Conservation (phyloP, 2,113 vertebrate genomes). For the Macrotis lagotis region DNA sequence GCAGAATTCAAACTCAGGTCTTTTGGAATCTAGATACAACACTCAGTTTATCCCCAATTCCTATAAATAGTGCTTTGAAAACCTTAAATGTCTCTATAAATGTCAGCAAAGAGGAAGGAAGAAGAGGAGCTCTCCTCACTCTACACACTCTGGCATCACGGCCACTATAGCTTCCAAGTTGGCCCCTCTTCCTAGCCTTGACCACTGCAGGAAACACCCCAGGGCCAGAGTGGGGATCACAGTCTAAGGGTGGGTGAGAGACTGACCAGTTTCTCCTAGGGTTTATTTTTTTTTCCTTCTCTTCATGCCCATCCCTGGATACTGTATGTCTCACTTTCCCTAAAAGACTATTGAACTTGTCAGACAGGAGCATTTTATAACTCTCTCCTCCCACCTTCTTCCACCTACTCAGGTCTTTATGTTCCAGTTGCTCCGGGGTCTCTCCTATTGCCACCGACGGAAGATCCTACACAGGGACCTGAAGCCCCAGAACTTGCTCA, state of each 20-base stretch:
- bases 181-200: not conserved
- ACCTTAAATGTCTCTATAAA: not conserved
- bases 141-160: not conserved
- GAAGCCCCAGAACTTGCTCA: constrained; percentile 97
- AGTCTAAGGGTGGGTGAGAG: not conserved
- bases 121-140: not conserved
- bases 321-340: not conserved
- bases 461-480: constrained; percentile 98
- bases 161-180: not conserved
- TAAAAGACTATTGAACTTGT: not conserved
- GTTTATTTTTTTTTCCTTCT: not conserved
- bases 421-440: constrained; percentile 96
- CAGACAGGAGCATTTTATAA: not conserved
- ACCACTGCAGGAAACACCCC: not conserved
- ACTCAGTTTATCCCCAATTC: not conserved
- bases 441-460: constrained; percentile 94
- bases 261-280: not conserved
- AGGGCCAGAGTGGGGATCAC: not conserved
- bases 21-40: not conserved
- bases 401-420: constrained; percentile 91
- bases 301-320: not conserved
- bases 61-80: not conserved
- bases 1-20: not conserved
- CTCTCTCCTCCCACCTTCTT: not conserved
- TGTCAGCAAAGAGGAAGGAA: not conserved